Percentiles rank a stretch among this genome's conserved stretches.
Evolutionary conservation across 2,888 invertebrate genomes (phyloP).

Genomic region (Eilema caniola): DNA sequence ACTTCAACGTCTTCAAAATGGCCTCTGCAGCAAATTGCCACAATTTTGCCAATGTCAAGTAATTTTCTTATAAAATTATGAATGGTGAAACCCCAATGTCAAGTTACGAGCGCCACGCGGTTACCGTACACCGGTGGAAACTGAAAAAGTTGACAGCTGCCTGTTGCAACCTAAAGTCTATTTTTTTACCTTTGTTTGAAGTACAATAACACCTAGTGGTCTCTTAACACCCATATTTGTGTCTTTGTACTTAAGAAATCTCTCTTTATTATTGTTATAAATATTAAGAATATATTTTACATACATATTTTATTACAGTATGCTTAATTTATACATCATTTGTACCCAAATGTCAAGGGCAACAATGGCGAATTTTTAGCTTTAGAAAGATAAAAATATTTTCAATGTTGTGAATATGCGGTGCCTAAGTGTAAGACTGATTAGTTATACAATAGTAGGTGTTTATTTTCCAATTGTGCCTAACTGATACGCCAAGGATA

Average conservation of each 20-base stretch:
- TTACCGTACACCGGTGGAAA: no score
- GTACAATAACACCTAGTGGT: not conserved
- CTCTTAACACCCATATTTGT: not conserved
- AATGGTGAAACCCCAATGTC: no score
- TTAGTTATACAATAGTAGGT: conserved; percentile 57
- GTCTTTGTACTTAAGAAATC: not conserved
- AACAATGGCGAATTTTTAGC: conserved; percentile 15
- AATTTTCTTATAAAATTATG: no score
- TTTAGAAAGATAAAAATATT: conserved; percentile 17
- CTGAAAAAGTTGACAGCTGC: no score
- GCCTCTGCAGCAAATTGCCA: no score
- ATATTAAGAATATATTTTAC: not conserved
- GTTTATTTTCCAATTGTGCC: conserved; percentile 51
- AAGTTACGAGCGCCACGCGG: no score
- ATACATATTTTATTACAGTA: not conserved
- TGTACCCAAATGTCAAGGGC: conserved; percentile 1
- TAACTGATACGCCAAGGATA: conserved; percentile 24
- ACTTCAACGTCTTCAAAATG: no score
- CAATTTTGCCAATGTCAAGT: no score
- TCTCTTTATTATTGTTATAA: not conserved
- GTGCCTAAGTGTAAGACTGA: conserved; percentile 79
- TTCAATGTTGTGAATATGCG: conserved; percentile 59
- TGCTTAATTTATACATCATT: conserved; percentile 5
- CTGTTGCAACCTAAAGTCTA: not conserved
- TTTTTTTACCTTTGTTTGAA: not conserved